Percentiles rank a stretch among this genome's conserved stretches.
Conservation (phyloP, 2,888 invertebrate genomes). For the Dilophus febrilis region DNA sequence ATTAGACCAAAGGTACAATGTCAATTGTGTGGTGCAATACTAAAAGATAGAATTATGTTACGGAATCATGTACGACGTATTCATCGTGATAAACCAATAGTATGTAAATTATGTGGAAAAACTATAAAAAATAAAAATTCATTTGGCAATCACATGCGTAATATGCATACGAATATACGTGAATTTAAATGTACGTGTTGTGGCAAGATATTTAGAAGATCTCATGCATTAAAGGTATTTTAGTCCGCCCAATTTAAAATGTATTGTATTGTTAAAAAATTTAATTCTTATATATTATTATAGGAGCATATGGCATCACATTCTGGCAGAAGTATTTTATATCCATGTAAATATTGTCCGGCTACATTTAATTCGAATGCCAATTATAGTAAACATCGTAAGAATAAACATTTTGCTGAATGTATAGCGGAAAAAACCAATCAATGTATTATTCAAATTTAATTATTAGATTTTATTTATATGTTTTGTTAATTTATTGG, state of each 20-base stretch:
- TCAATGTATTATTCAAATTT: too few relatives aligned
- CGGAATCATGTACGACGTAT: constrained; percentile 12
- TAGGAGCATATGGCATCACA: constrained; percentile 26
- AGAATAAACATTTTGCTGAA: constrained; percentile 22
- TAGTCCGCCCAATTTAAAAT: too few relatives aligned
- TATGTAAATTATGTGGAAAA: constrained; percentile 10
- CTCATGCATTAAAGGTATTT: constrained; percentile 19
- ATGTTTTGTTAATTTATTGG: too few relatives aligned
- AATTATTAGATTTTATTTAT: too few relatives aligned
- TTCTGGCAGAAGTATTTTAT: constrained; percentile 18
- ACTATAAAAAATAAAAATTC: constrained; percentile 13
- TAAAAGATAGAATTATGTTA: constrained; percentile 14
- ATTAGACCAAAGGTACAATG: constrained; percentile 18
- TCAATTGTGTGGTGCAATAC: constrained; percentile 20
- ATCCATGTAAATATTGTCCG: constrained; percentile 22
- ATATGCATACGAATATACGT: constrained; percentile 11
- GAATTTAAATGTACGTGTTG: neutral
- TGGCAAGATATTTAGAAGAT: constrained; percentile 4
- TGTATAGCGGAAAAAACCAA: constrained; percentile 18
- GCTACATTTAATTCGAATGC: constrained; percentile 24
- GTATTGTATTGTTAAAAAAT: too few relatives aligned
- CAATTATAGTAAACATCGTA: constrained; percentile 23
- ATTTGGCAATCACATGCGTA: constrained; percentile 14
- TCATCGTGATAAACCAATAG: constrained; percentile 4
- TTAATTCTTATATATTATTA: too few relatives aligned